These are phyloP conservation scores for Tachuris rubrigastra DNA, from an alignment of 2,113 vertebrate genomes.

Conservation along the genomic window DNA sequence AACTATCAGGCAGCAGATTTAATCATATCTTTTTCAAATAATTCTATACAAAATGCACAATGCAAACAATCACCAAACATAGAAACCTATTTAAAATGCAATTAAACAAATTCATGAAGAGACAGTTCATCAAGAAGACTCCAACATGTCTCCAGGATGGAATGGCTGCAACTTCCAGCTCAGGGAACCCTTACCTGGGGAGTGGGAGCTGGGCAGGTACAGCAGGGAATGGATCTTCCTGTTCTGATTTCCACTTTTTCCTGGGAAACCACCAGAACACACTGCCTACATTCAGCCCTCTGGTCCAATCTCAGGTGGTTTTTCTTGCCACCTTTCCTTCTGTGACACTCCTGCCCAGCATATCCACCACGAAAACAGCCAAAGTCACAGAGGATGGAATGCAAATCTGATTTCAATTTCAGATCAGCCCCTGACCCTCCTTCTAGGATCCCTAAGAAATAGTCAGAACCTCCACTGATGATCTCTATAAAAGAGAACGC, in stretches of 20 bases:
- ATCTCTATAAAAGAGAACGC: background rate
- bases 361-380: background rate
- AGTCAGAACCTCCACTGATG: background rate
- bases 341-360: background rate
- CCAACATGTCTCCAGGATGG: rapidly evolving
- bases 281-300: background rate
- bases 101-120: background rate
- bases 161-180: background rate
- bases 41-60: background rate
- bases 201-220: background rate
- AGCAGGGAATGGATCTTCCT: background rate
- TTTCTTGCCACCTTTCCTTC: background rate
- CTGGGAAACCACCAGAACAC: background rate
- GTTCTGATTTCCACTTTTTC: background rate
- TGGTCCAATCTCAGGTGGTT: background rate
- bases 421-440: background rate
- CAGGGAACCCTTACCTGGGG: background rate
- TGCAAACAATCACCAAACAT: background rate
- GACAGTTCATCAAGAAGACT: background rate
- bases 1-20: background rate
- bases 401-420: background rate
- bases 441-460: background rate
- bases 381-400: background rate
- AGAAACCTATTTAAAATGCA: background rate
- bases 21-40: background rate